Evolutionary conservation across 2,797 vertebrate genomes (phyloP).

Genomic region (Sebastes hubbsi): DNA sequence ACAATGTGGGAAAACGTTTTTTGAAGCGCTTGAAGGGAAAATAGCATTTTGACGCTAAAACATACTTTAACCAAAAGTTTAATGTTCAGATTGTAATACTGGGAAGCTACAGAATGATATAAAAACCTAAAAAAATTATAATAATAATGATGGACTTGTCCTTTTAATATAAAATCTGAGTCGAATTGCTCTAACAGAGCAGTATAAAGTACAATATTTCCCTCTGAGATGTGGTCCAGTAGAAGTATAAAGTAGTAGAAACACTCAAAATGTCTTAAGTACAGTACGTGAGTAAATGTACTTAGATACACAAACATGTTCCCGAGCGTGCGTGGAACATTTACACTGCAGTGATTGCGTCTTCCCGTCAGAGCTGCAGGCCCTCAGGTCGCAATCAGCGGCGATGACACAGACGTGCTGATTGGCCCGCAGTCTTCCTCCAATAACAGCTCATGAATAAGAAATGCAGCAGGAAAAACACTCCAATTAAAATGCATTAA

Average conservation of each 20-base stretch:
- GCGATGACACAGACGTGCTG: conserved; percentile 54
- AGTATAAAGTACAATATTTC: neutral
- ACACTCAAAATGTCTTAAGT: too few species aligned
- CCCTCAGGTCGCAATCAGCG: conserved; percentile 50
- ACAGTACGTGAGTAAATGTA: neutral
- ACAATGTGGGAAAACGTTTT: too few species aligned
- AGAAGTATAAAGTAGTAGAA: neutral
- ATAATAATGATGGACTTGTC: too few species aligned
- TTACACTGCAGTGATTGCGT: conserved; percentile 27
- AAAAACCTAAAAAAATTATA: too few species aligned
- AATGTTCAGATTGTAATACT: too few species aligned
- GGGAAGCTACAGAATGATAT: too few species aligned
- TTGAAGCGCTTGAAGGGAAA: too few species aligned
- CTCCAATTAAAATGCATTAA: conserved; percentile 84
- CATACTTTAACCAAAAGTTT: too few species aligned
- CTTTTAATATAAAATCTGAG: too few species aligned
- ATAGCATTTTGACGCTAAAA: too few species aligned
- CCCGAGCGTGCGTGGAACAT: neutral
- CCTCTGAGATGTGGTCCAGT: neutral
- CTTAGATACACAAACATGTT: neutral
- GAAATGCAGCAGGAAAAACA: conserved; percentile 78
- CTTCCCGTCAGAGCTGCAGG: conserved; percentile 34
- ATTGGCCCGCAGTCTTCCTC: conserved; percentile 70
- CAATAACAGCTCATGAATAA: conserved; percentile 85
- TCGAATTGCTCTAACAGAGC: neutral